Conservation (phyloP, 2,888 invertebrate species). For the Protonemura montana region DNA sequence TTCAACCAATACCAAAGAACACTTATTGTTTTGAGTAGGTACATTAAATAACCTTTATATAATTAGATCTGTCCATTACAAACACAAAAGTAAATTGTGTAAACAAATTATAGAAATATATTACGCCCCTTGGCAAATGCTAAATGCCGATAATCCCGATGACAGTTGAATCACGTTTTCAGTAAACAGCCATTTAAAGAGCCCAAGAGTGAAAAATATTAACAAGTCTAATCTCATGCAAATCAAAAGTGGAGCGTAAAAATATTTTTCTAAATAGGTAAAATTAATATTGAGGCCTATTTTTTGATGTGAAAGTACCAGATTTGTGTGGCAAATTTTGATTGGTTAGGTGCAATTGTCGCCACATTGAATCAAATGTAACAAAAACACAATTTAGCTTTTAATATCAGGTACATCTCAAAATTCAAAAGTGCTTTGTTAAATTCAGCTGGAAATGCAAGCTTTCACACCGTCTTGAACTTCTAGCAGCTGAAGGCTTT, state of each 20-base stretch:
- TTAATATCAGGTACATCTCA: not conserved
- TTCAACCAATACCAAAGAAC: not conserved
- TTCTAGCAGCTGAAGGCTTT: not conserved
- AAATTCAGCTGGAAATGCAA: not conserved
- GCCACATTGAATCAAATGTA: not conserved
- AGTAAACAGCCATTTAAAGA: not conserved
- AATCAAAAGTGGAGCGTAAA: not conserved
- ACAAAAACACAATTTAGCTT: not conserved
- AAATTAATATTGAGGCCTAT: conserved; percentile 4
- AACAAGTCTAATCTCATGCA: not conserved
- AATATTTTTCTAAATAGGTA: conserved; percentile 12
- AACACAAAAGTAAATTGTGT: not conserved
- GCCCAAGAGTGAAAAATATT: not conserved
- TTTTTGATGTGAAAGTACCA: not conserved
- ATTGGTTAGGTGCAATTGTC: not conserved
- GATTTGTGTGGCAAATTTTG: conserved; percentile 12
- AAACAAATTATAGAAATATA: not conserved
- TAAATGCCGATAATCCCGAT: not conserved
- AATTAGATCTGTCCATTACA: not conserved
- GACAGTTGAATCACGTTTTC: not conserved
- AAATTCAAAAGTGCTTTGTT: not conserved
- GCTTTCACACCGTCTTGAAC: not conserved
- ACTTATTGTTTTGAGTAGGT: not conserved
- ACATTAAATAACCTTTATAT: not conserved
- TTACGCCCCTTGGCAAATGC: not conserved